Evolutionary conservation across 1,140 invertebrate species (phyloP).

Genomic region (Microplitis demolitor): DNA sequence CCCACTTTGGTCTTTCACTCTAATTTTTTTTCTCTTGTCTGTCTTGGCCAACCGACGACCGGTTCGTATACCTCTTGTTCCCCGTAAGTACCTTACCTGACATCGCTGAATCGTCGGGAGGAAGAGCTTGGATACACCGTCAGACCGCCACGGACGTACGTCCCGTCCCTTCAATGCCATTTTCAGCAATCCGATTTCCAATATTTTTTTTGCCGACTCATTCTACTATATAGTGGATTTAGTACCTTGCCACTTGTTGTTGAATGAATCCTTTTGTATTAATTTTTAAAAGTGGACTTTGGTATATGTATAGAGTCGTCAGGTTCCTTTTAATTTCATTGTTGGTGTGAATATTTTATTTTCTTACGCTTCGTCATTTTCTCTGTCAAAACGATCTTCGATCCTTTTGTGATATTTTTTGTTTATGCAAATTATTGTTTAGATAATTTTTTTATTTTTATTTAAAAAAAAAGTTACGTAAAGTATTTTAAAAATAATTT

Average conservation of each 20-base stretch:
- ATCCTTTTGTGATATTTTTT: too few species aligned
- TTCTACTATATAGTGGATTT: background rate
- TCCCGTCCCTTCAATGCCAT: slow-evolving; percentile 5
- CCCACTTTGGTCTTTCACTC: slow-evolving; percentile 17
- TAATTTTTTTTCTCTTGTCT: slow-evolving; percentile 20
- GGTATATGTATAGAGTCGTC: too few species aligned
- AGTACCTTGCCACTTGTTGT: background rate
- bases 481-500: too few species aligned
- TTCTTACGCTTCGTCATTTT: too few species aligned
- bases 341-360: too few species aligned
- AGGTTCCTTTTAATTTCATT: too few species aligned
- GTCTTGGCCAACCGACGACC: slow-evolving; percentile 23
- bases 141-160: background rate
- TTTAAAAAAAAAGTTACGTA: too few species aligned
- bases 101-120: slow-evolving; percentile 17
- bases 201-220: background rate
- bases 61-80: slow-evolving; percentile 19
- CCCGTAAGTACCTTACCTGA: slow-evolving; percentile 20
- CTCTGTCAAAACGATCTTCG: too few species aligned
- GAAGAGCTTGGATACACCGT: background rate
- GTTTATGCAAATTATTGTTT: too few species aligned
- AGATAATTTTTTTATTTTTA: too few species aligned
- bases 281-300: too few species aligned
- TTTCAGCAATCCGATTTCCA: slow-evolving; percentile 7
- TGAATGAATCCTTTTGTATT: too few species aligned